A percentile compares a stretch with the other conserved stretches of the same genome.
These are phyloP conservation scores for Furnarius figulus DNA, from an alignment of 2,113 vertebrate genomes.

Conservation along the genomic window DNA sequence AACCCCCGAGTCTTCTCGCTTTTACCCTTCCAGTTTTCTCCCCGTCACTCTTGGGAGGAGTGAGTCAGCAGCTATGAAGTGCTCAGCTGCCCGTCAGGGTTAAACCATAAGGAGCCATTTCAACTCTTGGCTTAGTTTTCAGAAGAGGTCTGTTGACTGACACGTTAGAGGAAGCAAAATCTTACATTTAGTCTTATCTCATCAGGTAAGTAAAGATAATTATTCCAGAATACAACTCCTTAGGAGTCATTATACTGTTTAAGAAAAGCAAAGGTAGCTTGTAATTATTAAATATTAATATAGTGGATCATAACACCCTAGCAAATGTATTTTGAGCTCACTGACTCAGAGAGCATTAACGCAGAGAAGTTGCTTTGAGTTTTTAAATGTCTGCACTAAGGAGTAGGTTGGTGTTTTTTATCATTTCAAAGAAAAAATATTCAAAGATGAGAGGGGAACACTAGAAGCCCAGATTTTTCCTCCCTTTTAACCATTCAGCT, in stretches of 20 bases:
- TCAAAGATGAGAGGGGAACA: background rate
- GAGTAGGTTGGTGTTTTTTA: background rate
- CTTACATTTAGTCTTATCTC: background rate
- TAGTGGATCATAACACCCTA: background rate
- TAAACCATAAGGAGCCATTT: background rate
- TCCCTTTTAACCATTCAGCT: background rate
- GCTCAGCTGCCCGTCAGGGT: background rate
- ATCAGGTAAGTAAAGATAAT: background rate
- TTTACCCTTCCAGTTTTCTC: background rate
- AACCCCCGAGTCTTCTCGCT: background rate
- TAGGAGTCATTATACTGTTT: background rate
- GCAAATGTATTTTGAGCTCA: background rate
- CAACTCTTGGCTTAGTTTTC: background rate
- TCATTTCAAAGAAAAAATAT: background rate
- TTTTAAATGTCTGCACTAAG: background rate
- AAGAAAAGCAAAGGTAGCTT: background rate
- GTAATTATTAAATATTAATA: background rate
- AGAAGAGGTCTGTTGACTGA: background rate
- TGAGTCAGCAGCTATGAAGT: fast-evolving
- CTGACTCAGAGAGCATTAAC: background rate
- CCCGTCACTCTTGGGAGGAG: fast-evolving
- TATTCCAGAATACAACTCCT: background rate
- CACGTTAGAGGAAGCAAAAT: background rate
- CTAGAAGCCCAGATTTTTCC: background rate
- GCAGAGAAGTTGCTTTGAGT: background rate